Conservation (phyloP, 53 echinoderm and acorn worm genomes). For the Patiria pectinifera region DNA sequence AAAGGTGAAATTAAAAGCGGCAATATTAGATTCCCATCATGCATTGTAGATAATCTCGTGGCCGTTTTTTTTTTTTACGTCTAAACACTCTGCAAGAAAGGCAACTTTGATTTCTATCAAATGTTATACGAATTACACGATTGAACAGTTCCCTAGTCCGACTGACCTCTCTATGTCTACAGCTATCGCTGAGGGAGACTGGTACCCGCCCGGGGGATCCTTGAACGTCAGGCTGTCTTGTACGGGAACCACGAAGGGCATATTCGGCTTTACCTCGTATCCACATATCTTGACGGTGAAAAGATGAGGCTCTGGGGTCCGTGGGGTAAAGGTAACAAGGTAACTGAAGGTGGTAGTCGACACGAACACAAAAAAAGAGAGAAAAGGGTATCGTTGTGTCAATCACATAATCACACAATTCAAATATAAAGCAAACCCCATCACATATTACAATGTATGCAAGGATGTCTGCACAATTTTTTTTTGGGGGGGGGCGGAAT, state of each 20-base stretch:
- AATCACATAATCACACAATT: not conserved
- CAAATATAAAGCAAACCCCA: too few relatives aligned
- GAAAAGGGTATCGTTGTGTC: not conserved
- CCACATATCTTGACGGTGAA: conserved; percentile 22
- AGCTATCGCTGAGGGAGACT: not conserved
- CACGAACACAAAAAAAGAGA: not conserved
- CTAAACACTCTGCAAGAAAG: too few relatives aligned
- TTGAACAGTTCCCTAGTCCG: not conserved
- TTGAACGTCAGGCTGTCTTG: not conserved
- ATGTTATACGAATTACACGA: too few relatives aligned
- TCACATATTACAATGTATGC: too few relatives aligned
- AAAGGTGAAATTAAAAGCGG: too few relatives aligned
- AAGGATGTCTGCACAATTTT: too few relatives aligned
- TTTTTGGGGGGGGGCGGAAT: too few relatives aligned
- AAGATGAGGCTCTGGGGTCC: not conserved
- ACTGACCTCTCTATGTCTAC: not conserved
- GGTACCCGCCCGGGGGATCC: conserved; percentile 26
- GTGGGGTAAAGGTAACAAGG: conserved; percentile 20
- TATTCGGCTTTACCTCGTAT: not conserved
- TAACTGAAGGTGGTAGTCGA: not conserved
- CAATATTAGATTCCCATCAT: too few relatives aligned
- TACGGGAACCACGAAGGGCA: not conserved
- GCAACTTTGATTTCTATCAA: too few relatives aligned
- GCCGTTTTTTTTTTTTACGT: too few relatives aligned
- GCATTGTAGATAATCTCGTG: too few relatives aligned